Conservation (phyloP, 1,140 invertebrate genomes). For the Apis dorsata region DNA sequence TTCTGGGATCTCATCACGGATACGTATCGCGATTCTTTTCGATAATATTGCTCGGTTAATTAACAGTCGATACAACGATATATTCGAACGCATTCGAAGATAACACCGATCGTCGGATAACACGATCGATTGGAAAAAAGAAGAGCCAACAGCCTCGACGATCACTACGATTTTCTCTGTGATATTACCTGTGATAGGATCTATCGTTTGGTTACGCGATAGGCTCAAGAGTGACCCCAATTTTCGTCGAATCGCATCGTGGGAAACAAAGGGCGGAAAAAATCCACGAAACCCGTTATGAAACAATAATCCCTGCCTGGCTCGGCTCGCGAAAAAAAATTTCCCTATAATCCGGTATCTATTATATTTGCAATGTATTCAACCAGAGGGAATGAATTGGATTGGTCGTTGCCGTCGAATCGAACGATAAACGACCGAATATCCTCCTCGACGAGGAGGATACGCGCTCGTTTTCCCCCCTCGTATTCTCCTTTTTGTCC, state of each 20-base stretch:
- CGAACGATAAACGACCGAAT: slow-evolving; percentile 59
- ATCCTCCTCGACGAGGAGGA: slow-evolving; percentile 28
- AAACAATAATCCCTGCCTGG: slow-evolving; percentile 40
- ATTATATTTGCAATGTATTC: slow-evolving; percentile 56
- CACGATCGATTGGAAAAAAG: too few species aligned
- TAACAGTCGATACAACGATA: neutral
- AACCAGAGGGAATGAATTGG: slow-evolving; percentile 50
- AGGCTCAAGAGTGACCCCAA: slow-evolving; percentile 37
- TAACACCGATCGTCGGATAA: too few species aligned
- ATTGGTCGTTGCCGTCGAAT: slow-evolving; percentile 45
- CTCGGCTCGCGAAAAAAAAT: slow-evolving; percentile 26
- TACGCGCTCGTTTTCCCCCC: slow-evolving; percentile 3
- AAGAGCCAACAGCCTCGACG: neutral
- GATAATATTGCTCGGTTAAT: neutral
- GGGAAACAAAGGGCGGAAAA: slow-evolving; percentile 27
- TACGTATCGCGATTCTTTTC: neutral
- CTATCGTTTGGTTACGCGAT: neutral
- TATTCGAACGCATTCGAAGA: neutral
- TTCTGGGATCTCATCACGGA: neutral
- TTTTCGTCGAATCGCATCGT: slow-evolving; percentile 24
- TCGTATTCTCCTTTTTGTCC: neutral
- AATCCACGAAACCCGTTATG: slow-evolving; percentile 32
- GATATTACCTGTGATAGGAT: neutral
- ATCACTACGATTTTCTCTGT: neutral
- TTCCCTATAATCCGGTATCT: slow-evolving; percentile 57